Percentiles rank a stretch among this genome's conserved stretches.
phyloP scores from a whole-genome alignment of 2,113 vertebrate genomes.

The Chiloscyllium plagiosum region DNA sequence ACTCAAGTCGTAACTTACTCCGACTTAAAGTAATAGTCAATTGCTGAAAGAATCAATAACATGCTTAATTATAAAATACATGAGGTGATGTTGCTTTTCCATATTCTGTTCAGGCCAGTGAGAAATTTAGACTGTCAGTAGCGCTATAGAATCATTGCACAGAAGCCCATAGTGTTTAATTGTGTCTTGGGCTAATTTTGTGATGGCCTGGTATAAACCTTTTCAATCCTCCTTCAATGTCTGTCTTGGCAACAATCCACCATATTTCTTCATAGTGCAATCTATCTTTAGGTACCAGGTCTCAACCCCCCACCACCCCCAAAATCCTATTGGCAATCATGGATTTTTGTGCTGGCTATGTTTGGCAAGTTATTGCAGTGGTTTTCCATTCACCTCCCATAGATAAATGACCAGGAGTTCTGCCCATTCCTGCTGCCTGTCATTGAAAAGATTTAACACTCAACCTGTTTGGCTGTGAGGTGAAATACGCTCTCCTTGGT shows the following conservation, averaged over 20 bases:
- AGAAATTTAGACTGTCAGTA: background rate
- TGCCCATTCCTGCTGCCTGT: no score
- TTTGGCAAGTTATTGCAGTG: no score
- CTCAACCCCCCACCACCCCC: no score
- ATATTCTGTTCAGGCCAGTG: background rate
- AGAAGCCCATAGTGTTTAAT: background rate
- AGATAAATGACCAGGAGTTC: no score
- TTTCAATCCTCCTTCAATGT: background rate
- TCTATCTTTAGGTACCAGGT: no score
- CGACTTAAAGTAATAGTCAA: background rate
- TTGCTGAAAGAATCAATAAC: background rate
- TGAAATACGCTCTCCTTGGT: no score
- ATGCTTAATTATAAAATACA: background rate
- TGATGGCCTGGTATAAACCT: background rate
- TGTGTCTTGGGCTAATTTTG: background rate
- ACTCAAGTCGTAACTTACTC: background rate
- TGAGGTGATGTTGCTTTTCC: background rate
- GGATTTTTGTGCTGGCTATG: no score
- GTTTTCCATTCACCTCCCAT: no score
- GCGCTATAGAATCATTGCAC: background rate
- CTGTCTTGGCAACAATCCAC: background rate
- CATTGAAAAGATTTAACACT: no score
- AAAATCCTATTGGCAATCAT: no score
- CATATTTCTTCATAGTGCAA: background rate
- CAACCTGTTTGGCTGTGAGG: no score